Evolutionary conservation across 1,140 invertebrate species (phyloP), one percentile per base, ranked within the genome.

Genomic region (Bombus sibiricus): DNA sequence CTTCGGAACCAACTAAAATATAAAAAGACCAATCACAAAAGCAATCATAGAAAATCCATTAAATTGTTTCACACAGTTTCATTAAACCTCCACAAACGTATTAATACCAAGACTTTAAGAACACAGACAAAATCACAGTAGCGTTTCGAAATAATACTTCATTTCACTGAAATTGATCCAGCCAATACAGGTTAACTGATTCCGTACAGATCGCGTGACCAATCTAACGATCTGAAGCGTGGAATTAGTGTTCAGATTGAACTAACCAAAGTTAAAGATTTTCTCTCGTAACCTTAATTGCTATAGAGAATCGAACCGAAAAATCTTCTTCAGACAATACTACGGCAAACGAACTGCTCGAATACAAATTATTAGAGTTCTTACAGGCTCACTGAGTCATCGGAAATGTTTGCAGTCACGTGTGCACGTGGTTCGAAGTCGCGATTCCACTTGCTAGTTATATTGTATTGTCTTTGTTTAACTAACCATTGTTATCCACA

Each of bases 321-420:
- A 39, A 72, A n/a, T 28, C 1, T 39, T 5, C 10, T 39, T 22
- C 37, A 0, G 0, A 71, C 28, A 39, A 41, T 25, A 37, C 13
- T 8, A 15, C 12, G 5, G 3, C 28, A 41, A 74, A 43, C 15
- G 28, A 37, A 3, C 15, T 13, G n/a, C n/a, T 28, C 25, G 12
- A 57, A 37, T 3, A 3, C 22, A 22, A 39, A 59, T 59, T 18
- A 15, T 32, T 34, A n/a, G 13, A 10, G 25, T 28, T 59, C 34
- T 76, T 76, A 28, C 25, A 62, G 74, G 18, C 13, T 62, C 37
- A 59, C 41, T 76, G 74, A 76, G 74, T 76, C 74, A 76, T 76
- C 74, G 25, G 28, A 15, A 57, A 37, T 34, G 47, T 57, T 25
- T 37, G 9, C 34, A 53, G 25, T n/a, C 53, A 62, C 74, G 53